phyloP scores from a whole-genome alignment of 2,797 vertebrate species.

The Xiphophorus birchmanni region DNA sequence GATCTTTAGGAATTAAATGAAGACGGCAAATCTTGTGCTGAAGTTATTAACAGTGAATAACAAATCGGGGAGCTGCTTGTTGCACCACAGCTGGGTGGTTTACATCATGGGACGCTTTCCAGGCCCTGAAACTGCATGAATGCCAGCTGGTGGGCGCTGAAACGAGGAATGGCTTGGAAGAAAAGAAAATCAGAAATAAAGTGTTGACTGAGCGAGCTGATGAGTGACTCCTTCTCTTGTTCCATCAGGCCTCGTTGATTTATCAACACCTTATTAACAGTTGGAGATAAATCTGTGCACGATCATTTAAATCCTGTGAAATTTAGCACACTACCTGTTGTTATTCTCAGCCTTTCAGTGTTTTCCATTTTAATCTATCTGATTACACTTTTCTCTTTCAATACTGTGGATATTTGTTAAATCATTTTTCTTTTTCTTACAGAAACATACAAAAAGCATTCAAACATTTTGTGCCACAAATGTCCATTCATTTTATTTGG shows the following conservation, averaged over 20 bases:
- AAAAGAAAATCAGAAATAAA: slow-evolving; percentile 61
- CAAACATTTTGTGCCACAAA: background rate
- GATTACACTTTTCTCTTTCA: background rate
- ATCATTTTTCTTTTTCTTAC: background rate
- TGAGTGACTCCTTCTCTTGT: slow-evolving; percentile 36
- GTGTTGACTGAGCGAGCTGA: slow-evolving; percentile 53
- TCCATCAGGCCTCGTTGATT: slow-evolving; percentile 12
- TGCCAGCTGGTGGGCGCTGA: slow-evolving; percentile 62
- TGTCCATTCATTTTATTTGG: background rate
- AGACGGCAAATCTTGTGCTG: slow-evolving; percentile 9
- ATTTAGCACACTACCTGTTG: background rate
- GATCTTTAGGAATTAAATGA: background rate
- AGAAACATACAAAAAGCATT: background rate
- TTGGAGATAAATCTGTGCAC: background rate
- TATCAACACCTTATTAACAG: background rate
- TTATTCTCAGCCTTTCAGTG: background rate
- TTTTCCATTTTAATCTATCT: slow-evolving; percentile 4
- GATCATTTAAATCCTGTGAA: slow-evolving; percentile 3
- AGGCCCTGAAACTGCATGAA: slow-evolving; percentile 21
- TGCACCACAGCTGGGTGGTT: slow-evolving; percentile 58
- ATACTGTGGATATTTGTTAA: background rate
- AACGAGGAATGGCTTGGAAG: slow-evolving; percentile 53
- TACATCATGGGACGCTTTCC: slow-evolving; percentile 49
- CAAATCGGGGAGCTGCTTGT: slow-evolving; percentile 38
- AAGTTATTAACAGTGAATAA: slow-evolving; percentile 12